Evolutionary conservation across 2,888 invertebrate species (phyloP), one percentile per base, ranked within the genome.

Genomic region (Balanococcus diminutus): DNA sequence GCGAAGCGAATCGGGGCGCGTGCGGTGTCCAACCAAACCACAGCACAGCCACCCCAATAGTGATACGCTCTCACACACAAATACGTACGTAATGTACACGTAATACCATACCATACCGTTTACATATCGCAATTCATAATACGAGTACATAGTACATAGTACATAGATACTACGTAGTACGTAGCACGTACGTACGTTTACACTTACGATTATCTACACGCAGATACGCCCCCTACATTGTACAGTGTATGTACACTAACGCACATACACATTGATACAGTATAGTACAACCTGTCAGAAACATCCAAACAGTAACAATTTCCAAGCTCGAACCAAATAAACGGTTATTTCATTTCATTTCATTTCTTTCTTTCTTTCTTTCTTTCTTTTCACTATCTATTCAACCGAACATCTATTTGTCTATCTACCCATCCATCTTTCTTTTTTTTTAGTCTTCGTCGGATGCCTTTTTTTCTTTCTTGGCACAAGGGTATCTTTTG

Each of bases 221-320:
- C n/a, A n/a, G n/a, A n/a, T n/a, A n/a, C n/a, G n/a, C n/a, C n/a
- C n/a, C n/a, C n/a, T n/a, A n/a, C n/a, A n/a, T n/a, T n/a, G n/a
- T n/a, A n/a, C n/a, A n/a, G 51, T 51, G 51, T 19, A 1, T 9
- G 2, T 6, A 42, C 19, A 8, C 19, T 0, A 19, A 4, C 51
- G 19, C 4, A n/a, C 51, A 51, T 19, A 8, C 4, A 51, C 8
- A 51, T 8, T 6, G 19, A 19, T 19, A 9, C 19, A 32, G 75
- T n/a, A n/a, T n/a, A n/a, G n/a, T n/a, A n/a, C 28, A 32, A 75
- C 32, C 75, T 75, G 75, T 75, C 75, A 75, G n/a, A 75, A 75
- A 32, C 75, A 75, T 75, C 75, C 75, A 2, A 75, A 75, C 75
- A 75, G 36, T 32, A 32, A 11, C 75, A 75, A 19, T 32, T 75